Evolutionary conservation across 2,888 invertebrate genomes (phyloP).

Genomic region (Hipparchia semele): DNA sequence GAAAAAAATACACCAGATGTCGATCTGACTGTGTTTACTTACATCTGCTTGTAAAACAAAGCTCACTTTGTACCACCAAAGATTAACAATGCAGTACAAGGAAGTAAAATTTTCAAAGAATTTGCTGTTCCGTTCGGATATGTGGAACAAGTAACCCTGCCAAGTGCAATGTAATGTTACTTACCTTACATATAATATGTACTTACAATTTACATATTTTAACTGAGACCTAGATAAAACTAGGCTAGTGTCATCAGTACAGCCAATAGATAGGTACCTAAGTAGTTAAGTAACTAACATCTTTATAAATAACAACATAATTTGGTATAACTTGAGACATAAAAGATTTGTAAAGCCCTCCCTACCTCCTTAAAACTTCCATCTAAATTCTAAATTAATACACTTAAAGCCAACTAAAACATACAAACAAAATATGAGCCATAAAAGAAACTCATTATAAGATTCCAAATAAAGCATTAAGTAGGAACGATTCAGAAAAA

Average conservation of each 20-base stretch:
- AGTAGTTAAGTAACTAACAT: too few species aligned
- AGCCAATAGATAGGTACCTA: too few species aligned
- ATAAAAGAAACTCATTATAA: conserved; percentile 1
- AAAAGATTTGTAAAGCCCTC: not conserved
- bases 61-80: conserved; percentile 62
- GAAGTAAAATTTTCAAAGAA: conserved; percentile 35
- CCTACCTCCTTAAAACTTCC: not conserved
- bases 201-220: too few species aligned
- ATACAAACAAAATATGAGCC: not conserved
- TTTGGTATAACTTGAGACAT: too few species aligned
- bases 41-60: conserved; percentile 76
- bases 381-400: not conserved
- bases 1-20: conserved; percentile 79
- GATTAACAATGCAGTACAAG: conserved; percentile 54
- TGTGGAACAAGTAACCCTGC: not conserved
- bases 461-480: conserved; percentile 9
- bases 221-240: too few species aligned
- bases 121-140: conserved; percentile 23
- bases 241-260: too few species aligned
- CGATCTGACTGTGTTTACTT: conserved; percentile 71
- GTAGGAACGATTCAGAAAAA: conserved; percentile 11
- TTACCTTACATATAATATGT: too few species aligned
- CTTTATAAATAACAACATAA: too few species aligned
- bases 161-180: too few species aligned
- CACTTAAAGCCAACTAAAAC: not conserved